These are phyloP conservation scores for Acronicta aceris DNA, from an alignment of 2,888 invertebrate species.

Conservation along the genomic window DNA sequence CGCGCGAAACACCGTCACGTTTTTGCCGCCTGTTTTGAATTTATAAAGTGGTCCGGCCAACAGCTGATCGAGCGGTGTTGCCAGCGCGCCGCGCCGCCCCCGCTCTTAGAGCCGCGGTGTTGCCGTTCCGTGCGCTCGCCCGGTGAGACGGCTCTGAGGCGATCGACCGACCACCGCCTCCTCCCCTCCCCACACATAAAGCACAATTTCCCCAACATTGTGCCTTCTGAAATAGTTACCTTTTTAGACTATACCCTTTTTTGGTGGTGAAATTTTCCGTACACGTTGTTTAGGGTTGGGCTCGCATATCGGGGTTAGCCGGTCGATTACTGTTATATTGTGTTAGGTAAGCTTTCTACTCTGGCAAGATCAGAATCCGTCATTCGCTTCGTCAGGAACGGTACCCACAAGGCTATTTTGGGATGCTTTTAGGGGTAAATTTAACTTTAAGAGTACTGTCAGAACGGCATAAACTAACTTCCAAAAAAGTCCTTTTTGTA, in stretches of 20 bases:
- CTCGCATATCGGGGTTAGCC: conserved; percentile 63
- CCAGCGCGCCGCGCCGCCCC: conserved; percentile 60
- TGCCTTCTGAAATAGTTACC: conserved; percentile 73
- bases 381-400: conserved; percentile 49
- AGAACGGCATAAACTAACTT: too few species aligned
- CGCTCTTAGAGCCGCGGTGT: conserved; percentile 68
- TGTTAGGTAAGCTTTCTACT: conserved; percentile 50
- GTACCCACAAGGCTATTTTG: conserved; percentile 33
- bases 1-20: conserved; percentile 71
- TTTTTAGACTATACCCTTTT: conserved; percentile 63
- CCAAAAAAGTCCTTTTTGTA: too few species aligned
- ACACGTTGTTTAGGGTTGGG: conserved; percentile 33
- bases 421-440: conserved; percentile 25
- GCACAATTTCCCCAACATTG: conserved; percentile 72
- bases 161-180: conserved; percentile 81
- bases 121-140: conserved; percentile 72
- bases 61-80: conserved; percentile 84
- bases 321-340: conserved; percentile 58
- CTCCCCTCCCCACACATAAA: conserved; percentile 68
- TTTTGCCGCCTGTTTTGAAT: conserved; percentile 84
- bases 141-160: conserved; percentile 69
- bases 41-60: conserved; percentile 77
- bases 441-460: conserved; percentile 31
- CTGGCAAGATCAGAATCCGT: conserved; percentile 41
- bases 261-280: conserved; percentile 54